A percentile compares a stretch with the other conserved stretches of the same genome.
Evolutionary conservation across 2,797 vertebrate genomes (phyloP).

Genomic region (Valencia hispanica): DNA sequence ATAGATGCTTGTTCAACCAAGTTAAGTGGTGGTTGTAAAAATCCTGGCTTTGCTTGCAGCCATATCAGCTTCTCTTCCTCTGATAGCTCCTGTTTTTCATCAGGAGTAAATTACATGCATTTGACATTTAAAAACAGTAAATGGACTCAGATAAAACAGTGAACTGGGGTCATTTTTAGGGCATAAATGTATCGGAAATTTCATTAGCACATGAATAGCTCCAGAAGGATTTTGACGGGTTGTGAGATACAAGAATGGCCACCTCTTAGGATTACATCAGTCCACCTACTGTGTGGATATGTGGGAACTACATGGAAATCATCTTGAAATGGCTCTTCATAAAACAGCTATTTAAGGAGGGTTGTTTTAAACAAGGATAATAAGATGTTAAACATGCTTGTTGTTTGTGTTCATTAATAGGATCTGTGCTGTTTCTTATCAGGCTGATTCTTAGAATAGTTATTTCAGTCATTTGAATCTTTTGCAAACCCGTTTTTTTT

Average conservation of each 20-base stretch:
- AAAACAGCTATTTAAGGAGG: constrained; percentile 16
- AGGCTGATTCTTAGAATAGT: neutral
- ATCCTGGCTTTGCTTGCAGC: constrained; percentile 22
- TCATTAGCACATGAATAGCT: constrained; percentile 31
- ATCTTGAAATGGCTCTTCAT: constrained; percentile 33
- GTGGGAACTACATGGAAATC: constrained; percentile 25
- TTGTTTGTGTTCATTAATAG: constrained; percentile 20
- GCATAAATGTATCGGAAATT: constrained; percentile 62
- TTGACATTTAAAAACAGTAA: constrained; percentile 65
- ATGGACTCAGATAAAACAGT: constrained; percentile 55
- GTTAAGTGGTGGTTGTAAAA: constrained; percentile 53
- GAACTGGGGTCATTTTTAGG: constrained; percentile 47
- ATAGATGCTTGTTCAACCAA: constrained; percentile 37
- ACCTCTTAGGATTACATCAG: constrained; percentile 40
- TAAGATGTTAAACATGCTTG: constrained; percentile 10
- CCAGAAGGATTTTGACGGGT: constrained; percentile 21
- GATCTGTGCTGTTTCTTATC: constrained; percentile 12
- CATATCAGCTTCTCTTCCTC: constrained; percentile 19
- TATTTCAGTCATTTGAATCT: constrained; percentile 1
- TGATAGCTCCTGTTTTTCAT: constrained; percentile 56
- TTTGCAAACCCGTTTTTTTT: constrained; percentile 6
- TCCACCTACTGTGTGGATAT: constrained; percentile 56
- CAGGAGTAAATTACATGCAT: constrained; percentile 56
- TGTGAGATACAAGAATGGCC: constrained; percentile 22
- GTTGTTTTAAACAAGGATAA: constrained; percentile 7